Evolutionary conservation across 2,113 vertebrate species (phyloP).

Genomic region (Strix uralensis): DNA sequence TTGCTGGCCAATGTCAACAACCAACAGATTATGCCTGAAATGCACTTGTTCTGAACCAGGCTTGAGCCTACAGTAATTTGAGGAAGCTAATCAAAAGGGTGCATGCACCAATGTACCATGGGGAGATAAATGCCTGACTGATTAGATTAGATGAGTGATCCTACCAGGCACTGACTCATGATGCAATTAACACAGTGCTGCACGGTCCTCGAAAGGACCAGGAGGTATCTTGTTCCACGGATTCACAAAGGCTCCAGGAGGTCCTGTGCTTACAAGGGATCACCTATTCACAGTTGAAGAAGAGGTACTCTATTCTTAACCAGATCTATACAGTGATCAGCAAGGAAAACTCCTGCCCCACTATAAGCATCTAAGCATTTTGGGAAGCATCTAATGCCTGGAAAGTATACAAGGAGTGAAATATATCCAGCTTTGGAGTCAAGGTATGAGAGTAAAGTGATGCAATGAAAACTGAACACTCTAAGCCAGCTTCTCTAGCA

Average conservation of each 20-base stretch:
- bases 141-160: background rate
- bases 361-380: background rate
- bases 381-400: background rate
- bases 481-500: background rate
- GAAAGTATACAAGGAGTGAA: background rate
- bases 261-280: background rate
- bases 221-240: background rate
- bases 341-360: background rate
- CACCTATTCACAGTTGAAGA: background rate
- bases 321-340: background rate
- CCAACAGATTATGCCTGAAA: conserved; percentile 54
- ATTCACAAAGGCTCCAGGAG: background rate
- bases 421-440: background rate
- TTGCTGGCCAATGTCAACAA: background rate
- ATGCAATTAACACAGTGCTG: background rate
- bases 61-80: background rate
- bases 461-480: background rate
- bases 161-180: background rate
- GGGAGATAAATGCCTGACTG: conserved; percentile 14
- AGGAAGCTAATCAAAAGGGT: background rate
- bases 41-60: conserved; percentile 1
- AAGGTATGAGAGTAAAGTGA: background rate
- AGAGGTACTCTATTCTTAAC: background rate
- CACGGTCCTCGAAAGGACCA: fast-evolving
- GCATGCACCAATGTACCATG: background rate